Percentiles rank a stretch among this genome's conserved stretches.
phyloP scores from a whole-genome alignment of 2,888 invertebrate genomes.

The Meta bourneti region DNA sequence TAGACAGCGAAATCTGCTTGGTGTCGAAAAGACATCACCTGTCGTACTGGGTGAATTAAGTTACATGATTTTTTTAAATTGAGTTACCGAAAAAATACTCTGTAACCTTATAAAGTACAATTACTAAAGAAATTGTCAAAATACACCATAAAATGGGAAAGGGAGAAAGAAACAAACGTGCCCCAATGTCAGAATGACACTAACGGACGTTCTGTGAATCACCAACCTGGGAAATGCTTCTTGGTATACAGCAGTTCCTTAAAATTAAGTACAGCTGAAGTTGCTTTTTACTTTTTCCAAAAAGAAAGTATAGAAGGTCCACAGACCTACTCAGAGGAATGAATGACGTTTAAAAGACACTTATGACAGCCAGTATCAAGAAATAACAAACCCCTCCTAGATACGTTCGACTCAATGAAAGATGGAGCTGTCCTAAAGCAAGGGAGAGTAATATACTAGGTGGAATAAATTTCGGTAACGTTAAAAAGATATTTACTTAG shows the following conservation, averaged over 20 bases:
- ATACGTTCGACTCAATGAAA: not conserved
- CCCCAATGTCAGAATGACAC: too few relatives aligned
- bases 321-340: not conserved
- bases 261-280: not conserved
- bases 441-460: not conserved
- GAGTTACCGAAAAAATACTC: too few relatives aligned
- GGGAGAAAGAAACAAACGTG: too few relatives aligned
- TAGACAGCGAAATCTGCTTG: too few relatives aligned
- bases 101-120: too few relatives aligned
- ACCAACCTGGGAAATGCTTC: not conserved
- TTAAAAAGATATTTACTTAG: conserved; percentile 1
- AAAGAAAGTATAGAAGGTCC: not conserved
- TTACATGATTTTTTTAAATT: too few relatives aligned
- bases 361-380: not conserved
- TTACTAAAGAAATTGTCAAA: too few relatives aligned
- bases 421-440: not conserved
- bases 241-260: not conserved
- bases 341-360: not conserved
- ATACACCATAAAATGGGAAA: too few relatives aligned
- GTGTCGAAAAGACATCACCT: too few relatives aligned
- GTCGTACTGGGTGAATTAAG: too few relatives aligned
- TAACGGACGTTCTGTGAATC: too few relatives aligned
- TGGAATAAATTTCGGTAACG: not conserved
- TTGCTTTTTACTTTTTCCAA: not conserved
- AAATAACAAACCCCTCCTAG: not conserved